Evolutionary conservation across 2,888 invertebrate genomes (phyloP), one percentile per base, ranked within the genome.

Genomic region (Aromia moschata): DNA sequence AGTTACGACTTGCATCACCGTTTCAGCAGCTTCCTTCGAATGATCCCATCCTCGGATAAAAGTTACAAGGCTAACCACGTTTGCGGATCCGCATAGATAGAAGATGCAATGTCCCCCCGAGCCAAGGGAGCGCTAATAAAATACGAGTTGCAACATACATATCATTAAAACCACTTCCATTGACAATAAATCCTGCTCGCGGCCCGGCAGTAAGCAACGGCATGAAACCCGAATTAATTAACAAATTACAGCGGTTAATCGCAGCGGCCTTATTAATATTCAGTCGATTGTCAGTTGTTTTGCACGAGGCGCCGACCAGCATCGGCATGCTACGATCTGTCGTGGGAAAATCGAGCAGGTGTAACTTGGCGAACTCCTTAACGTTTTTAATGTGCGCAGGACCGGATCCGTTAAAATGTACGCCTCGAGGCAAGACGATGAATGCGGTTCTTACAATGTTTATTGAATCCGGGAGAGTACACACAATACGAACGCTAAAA

Each of bases 311-410:
- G 71, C 70, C 70, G 70, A 67, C 64, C 56, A 61, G 51, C 57
- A 38, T 49, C 58, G 55, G 51, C 58, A 49, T 56, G 63, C 58
- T 60, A 58, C 56, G 54, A 60, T 56, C 61, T 58, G 58, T 64
- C 79, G 77, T 78, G 77, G 78, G 79, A 78, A 79, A 75, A 76
- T 74, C 72, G 67, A 69, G 77, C 79, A 78, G 79, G 79, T 79
- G 79, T 74, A 58, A 55, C 56, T 60, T 56, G 30, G 56, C 53
- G 44, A 59, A 45, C 46, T 17, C 47, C 40, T 70, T 65, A 58
- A 51, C 47, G 46, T 58, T 51, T 51, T 61, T 61, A 61, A 49
- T 53, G 17, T 36, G 52, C 11, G 10, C 54, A 54, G 58, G 43
- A 43, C 49, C 43, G 54, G 40, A 30, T 25, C 20, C 9, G 15